A percentile compares a stretch with the other conserved stretches of the same genome.
These are phyloP conservation scores for Calonectris borealis DNA, from an alignment of 2,113 vertebrate genomes.

Conservation along the genomic window DNA sequence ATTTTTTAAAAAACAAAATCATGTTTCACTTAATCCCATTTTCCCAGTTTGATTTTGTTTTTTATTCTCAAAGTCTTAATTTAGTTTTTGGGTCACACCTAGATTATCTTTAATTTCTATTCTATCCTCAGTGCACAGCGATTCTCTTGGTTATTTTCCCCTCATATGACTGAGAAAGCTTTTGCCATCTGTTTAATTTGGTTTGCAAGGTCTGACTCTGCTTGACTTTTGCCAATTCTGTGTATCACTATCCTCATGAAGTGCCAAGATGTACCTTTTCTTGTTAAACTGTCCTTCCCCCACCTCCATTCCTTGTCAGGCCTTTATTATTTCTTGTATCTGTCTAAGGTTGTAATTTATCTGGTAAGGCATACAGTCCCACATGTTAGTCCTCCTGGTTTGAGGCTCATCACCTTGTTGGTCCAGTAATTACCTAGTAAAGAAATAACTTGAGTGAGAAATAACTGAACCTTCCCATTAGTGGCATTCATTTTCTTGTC, in stretches of 20 bases:
- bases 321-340: neutral
- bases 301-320: neutral
- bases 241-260: neutral
- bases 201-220: neutral
- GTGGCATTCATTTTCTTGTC: neutral
- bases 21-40: neutral
- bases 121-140: neutral
- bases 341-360: neutral
- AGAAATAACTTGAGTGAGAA: neutral
- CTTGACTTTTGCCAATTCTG: neutral
- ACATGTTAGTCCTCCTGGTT: neutral
- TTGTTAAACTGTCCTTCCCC: neutral
- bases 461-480: neutral
- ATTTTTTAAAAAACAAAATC: neutral
- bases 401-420: neutral
- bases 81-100: neutral
- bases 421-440: neutral
- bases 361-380: neutral
- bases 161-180: neutral
- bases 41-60: neutral
- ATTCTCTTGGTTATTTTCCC: neutral
- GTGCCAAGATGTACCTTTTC: neutral
- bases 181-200: neutral
- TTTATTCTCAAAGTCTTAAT: neutral
- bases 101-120: slow-evolving; percentile 14